Evolutionary conservation across 2,888 invertebrate species (phyloP).

Genomic region (Thymelicus acteon): DNA sequence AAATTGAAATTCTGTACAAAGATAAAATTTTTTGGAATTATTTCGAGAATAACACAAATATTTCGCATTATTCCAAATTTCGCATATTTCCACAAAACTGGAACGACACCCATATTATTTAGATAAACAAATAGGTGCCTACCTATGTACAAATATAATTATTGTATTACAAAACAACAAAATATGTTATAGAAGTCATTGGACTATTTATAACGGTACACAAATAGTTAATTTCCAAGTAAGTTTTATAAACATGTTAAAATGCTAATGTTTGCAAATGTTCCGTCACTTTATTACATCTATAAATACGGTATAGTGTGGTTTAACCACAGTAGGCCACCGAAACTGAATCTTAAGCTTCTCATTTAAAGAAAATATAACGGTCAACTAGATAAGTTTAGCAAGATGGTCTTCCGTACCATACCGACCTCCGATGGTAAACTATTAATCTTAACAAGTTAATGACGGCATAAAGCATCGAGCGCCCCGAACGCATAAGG

Average conservation of each 20-base stretch:
- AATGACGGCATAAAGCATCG: slow-evolving; percentile 46
- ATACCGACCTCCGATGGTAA: slow-evolving; percentile 39
- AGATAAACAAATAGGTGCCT: too few species aligned
- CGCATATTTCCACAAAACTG: slow-evolving; percentile 1
- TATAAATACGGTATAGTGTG: slow-evolving; percentile 46
- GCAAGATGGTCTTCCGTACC: slow-evolving; percentile 25
- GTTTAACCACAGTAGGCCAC: slow-evolving; percentile 43
- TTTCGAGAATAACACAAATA: background rate
- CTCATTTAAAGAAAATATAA: slow-evolving; percentile 50
- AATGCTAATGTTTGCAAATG: slow-evolving; percentile 35
- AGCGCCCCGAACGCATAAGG: slow-evolving; percentile 53
- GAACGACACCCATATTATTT: background rate
- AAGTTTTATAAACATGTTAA: slow-evolving; percentile 4
- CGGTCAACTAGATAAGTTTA: slow-evolving; percentile 49
- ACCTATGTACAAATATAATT: background rate
- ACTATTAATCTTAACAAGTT: slow-evolving; percentile 49
- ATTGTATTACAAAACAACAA: slow-evolving; percentile 8
- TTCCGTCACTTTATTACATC: slow-evolving; percentile 45
- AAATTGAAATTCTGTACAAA: too few species aligned
- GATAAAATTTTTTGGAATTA: too few species aligned
- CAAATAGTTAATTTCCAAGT: slow-evolving; percentile 1
- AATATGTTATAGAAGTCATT: slow-evolving; percentile 9
- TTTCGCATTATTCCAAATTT: background rate
- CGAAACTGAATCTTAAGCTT: slow-evolving; percentile 45
- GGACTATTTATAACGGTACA: slow-evolving; percentile 19